Evolutionary conservation across 1,140 invertebrate genomes (phyloP), one percentile per base, ranked within the genome.

Genomic region (Drosophila aff.): DNA sequence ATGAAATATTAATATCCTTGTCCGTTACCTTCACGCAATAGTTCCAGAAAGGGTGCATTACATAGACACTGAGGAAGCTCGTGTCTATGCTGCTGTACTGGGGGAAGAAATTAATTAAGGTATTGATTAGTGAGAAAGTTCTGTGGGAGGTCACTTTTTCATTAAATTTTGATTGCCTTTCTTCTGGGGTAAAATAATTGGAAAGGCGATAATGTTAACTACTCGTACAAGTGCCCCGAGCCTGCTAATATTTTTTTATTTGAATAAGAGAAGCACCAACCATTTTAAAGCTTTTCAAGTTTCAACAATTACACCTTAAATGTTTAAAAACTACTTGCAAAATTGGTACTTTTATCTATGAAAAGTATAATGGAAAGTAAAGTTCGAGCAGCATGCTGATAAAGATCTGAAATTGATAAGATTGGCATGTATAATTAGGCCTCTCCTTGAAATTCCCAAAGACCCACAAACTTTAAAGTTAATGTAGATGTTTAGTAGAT

Each of bases 11-110:
- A 4, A 73, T 43, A 13, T 13, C n/a, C 15, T 23, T 26, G 10
- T 49, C 4, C 2, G 5, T 58, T 95, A 99, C 98, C 95, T 98
- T 95, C 11, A 99, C 97, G 76, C 97, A 95, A 94, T 95, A 95
- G 92, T 99, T 98, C 98, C 98, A 99, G 94, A 99, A 99, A 31
- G 98, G 98, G 93, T 99, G 98, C 97, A 98, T 99, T 84, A 99
- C 95, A 96, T 99, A 99, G 61, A 97, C 96, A 92, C 98, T 98
- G 13, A 99, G 94, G 50, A 97, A 96, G 93, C 97, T 98, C 9
- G 97, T 99, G 93, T 99, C 98, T 83, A 98, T 94, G 49, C 97
- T 97, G 93, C 95, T 98, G 92, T 99, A 99, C 98, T 99, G n/a
- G 95, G 91, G 33, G 40, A 43, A 21, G 44, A 47, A 38, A 58